Conservation (phyloP, 2,797 vertebrate species). For the Thamnophis elegans region DNA sequence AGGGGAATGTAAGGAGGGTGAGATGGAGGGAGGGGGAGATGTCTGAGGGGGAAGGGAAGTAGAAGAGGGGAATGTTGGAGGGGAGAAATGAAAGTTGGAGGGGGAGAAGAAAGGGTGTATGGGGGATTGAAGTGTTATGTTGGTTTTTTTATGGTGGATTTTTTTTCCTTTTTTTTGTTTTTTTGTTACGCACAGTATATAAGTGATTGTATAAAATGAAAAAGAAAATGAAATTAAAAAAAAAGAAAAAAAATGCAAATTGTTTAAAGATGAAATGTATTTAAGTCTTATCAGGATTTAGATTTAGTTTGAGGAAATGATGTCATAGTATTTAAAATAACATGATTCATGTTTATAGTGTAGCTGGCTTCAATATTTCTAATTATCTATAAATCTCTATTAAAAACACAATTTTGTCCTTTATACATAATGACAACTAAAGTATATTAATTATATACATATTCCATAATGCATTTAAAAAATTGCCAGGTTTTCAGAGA, state of each 20-base stretch:
- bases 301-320: constrained; percentile 81
- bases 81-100: no score
- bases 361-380: constrained; percentile 70
- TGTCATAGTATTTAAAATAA: constrained; percentile 76
- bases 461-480: constrained; percentile 62
- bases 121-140: no score
- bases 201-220: no score
- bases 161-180: no score
- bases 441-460: constrained; percentile 1
- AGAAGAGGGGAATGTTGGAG: no score
- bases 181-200: no score
- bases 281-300: constrained; percentile 69
- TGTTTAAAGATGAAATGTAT: constrained; percentile 80
- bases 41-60: no score
- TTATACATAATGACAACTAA: not conserved
- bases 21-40: no score
- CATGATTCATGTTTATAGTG: constrained; percentile 72
- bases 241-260: constrained; percentile 86
- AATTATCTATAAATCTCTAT: constrained; percentile 69
- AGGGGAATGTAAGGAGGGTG: no score
- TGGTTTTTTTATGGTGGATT: no score
- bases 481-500: constrained; percentile 81
- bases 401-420: constrained; percentile 32
- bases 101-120: no score
- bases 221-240: no score